These are phyloP conservation scores for Sigmodon hispidus DNA, from an alignment of 2,113 vertebrate species.

Conservation along the genomic window DNA sequence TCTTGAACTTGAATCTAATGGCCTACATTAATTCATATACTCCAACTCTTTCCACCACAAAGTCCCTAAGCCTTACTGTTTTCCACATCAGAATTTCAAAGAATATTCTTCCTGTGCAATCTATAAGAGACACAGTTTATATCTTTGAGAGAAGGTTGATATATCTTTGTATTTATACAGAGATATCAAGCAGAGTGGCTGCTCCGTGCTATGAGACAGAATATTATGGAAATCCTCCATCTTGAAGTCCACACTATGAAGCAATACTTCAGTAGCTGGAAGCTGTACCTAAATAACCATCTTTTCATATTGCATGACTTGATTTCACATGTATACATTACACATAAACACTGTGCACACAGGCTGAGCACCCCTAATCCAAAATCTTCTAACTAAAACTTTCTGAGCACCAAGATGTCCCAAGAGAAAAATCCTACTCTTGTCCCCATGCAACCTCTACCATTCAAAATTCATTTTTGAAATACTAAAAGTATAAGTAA, in stretches of 20 bases:
- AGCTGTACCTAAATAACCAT: background rate
- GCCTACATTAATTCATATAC: background rate
- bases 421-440: background rate
- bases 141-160: background rate
- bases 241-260: background rate
- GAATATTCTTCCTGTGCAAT: background rate
- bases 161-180: background rate
- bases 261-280: background rate
- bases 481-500: background rate
- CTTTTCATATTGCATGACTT: background rate
- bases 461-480: background rate
- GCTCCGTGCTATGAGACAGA: background rate
- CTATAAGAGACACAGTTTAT: background rate
- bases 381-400: background rate
- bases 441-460: background rate
- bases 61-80: background rate
- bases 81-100: background rate
- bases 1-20: conserved; percentile 8
- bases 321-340: background rate
- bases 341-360: background rate
- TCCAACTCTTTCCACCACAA: background rate
- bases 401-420: background rate
- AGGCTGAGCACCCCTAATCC: background rate
- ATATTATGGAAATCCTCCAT: background rate
- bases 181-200: conserved; percentile 16